Conservation (phyloP, 2,113 vertebrate species). For the Gymnobelideus leadbeateri region DNA sequence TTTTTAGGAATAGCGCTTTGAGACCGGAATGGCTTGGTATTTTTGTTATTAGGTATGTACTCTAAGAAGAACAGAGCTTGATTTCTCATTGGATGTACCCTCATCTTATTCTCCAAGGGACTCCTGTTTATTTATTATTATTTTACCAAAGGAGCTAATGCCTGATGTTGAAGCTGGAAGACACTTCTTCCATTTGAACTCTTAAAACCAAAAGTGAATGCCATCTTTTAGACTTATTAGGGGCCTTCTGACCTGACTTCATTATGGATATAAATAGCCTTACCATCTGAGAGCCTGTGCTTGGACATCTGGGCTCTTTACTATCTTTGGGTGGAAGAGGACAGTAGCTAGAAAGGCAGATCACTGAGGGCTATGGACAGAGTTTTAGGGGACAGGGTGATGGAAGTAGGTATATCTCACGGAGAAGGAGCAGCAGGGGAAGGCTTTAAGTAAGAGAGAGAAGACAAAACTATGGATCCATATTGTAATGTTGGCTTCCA, state of each 20-base stretch:
- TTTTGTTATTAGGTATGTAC: not conserved
- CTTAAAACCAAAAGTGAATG: not conserved
- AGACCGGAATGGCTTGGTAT: not conserved
- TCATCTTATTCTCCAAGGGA: not conserved
- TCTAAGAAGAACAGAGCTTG: not conserved
- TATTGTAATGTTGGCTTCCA: not conserved
- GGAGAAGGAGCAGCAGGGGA: not conserved
- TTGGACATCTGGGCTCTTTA: not conserved
- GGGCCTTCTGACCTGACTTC: not conserved
- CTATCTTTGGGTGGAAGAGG: not conserved
- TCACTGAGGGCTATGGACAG: not conserved
- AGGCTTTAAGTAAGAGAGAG: not conserved
- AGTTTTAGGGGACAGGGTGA: not conserved
- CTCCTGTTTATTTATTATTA: not conserved
- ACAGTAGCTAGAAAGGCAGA: not conserved
- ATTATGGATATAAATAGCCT: not conserved
- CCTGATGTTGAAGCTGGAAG: not conserved
- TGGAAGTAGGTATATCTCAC: not conserved
- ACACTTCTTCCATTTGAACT: not conserved
- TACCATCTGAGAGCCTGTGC: no score
- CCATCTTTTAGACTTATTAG: not conserved
- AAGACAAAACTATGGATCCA: not conserved
- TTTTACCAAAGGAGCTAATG: slow-evolving; percentile 18
- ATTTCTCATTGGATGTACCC: not conserved
- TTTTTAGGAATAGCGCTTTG: rapidly evolving